Evolutionary conservation across 2,113 vertebrate genomes (phyloP).

Genomic region (Serilophus lunatus): DNA sequence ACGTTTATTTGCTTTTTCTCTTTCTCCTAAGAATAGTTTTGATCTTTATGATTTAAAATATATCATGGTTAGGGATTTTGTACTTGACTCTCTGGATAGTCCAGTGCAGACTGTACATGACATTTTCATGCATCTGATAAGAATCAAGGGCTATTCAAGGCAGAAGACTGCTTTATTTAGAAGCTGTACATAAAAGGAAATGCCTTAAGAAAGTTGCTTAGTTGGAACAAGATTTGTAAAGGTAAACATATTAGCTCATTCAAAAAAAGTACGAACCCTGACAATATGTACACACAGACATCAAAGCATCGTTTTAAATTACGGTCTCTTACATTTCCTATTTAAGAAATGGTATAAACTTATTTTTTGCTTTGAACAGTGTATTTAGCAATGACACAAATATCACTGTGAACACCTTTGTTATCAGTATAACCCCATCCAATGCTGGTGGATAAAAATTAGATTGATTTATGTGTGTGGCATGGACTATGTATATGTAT

Average conservation of each 20-base stretch:
- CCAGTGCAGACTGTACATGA: not conserved
- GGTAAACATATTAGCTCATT: not conserved
- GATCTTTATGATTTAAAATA: not conserved
- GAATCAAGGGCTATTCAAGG: not conserved
- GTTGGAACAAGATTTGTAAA: not conserved
- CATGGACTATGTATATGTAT: too few relatives aligned
- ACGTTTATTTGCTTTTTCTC: not conserved
- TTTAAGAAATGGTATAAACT: not conserved
- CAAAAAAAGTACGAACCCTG: not conserved
- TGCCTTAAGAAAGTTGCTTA: not conserved
- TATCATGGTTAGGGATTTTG: not conserved
- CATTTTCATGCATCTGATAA: constrained; percentile 31
- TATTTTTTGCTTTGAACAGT: not conserved
- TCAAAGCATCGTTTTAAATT: not conserved
- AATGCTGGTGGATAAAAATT: not conserved
- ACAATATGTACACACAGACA: not conserved
- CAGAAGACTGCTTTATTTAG: constrained; percentile 32
- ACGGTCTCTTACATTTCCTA: not conserved
- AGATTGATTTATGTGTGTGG: not conserved
- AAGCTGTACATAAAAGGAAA: constrained; percentile 22
- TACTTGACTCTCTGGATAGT: not conserved
- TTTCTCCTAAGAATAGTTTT: not conserved
- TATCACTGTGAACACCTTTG: not conserved
- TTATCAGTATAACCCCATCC: not conserved
- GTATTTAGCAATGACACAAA: not conserved